Base-by-base conservation (phyloP, 1,140 invertebrate genomes). In the Ips typographus region DNA sequence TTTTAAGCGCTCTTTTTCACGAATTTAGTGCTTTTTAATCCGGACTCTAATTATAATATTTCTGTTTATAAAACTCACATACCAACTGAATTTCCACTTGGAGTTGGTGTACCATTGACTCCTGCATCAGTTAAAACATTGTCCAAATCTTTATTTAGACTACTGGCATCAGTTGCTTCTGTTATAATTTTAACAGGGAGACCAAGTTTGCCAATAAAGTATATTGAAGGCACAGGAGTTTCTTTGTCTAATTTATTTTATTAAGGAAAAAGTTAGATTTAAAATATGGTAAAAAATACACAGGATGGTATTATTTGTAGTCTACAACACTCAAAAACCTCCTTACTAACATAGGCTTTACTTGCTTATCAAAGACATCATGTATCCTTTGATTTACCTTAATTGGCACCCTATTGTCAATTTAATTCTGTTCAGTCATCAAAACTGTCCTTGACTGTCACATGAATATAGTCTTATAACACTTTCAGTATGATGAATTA, bases 141-240 rank as follows among this genome's bases (percentile, higher is more conserved):
- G 70, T 87, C 82, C 66, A 90, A 86, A 75, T 86, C 85, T 3
- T 75, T 72, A 1, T 76, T 64, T 75, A 53, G 88, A 74, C 57
- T 85, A 84, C 38, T 80, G 0, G 81, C 75, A 67, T 81, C 78
- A 39, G 82, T 76, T 4, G 79, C 81, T 7, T 89, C 90, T 44
- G 86, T 89, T 40, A 92, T 84, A 36, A 94, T 86, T 79, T 94
- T 91, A 68, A 94, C 73, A 0, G 92, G 91, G 22, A 84, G 82
- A 1, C 92, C 93, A 81, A 89, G 87, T 41, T 87, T 82, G 4
- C 90, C 91, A 78, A 95, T 94, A 76, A 94, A 94, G 81, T 91
- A 95, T n/a, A 92, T 77, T 0, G 91, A 93, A 43, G 93, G 93
- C 37, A 94, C 84, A 40, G 91, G 87, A 41, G 93, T 89, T 65